phyloP scores from a whole-genome alignment of 2,888 invertebrate genomes.

The Adela reaumurella region DNA sequence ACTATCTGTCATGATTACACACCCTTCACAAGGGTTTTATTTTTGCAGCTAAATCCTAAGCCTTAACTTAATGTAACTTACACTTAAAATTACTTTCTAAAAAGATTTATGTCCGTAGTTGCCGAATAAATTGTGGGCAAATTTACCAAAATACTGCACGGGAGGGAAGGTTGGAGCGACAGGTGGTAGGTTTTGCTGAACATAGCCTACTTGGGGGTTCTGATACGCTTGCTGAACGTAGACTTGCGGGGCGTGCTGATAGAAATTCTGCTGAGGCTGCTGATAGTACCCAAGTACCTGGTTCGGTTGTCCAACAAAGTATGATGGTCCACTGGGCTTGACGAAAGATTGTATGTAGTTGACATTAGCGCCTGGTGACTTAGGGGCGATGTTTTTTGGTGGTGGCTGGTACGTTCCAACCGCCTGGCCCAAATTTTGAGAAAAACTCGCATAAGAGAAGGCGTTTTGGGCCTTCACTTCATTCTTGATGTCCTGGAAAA shows the following conservation, averaged over 20 bases:
- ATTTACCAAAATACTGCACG: conserved; percentile 37
- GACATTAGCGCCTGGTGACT: neutral
- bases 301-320: neutral
- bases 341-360: neutral
- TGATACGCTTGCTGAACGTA: neutral
- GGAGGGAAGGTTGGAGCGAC: conserved; percentile 24
- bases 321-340: neutral
- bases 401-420: too few species aligned
- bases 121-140: conserved; percentile 27
- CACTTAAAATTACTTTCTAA: too few species aligned
- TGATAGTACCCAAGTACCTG: neutral
- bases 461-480: neutral
- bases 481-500: neutral
- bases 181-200: conserved; percentile 3
- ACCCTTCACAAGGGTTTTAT: too few species aligned
- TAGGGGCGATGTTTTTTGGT: neutral
- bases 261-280: too few species aligned
- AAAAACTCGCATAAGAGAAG: neutral
- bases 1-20: conserved; percentile 8
- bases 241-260: too few species aligned
- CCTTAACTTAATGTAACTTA: too few species aligned
- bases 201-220: neutral
- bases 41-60: too few species aligned
- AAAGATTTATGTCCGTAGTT: conserved; percentile 15
- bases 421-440: too few species aligned